Conservation (phyloP, 2,113 vertebrate species). For the Misgurnus anguillicaudatus region DNA sequence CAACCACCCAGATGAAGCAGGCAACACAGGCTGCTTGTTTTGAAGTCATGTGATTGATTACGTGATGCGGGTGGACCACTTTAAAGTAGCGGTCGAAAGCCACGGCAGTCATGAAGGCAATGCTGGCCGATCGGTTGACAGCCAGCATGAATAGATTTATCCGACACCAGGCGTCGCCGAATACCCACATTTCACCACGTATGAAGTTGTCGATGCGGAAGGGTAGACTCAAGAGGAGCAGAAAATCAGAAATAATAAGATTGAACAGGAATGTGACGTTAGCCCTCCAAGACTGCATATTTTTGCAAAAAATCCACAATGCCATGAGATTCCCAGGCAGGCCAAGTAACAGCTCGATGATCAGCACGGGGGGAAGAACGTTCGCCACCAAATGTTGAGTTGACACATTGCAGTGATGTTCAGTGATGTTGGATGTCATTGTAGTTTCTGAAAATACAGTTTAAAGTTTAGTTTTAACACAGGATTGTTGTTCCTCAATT, state of each 20-base stretch:
- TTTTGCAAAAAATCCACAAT: constrained; percentile 74
- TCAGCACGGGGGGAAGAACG: constrained; percentile 68
- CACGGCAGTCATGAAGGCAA: constrained; percentile 73
- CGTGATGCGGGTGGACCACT: constrained; percentile 73
- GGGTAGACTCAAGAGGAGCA: constrained; percentile 71
- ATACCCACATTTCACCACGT: constrained; percentile 51
- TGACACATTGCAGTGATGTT: not conserved
- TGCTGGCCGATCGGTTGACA: constrained; percentile 73
- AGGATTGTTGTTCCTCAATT: not conserved
- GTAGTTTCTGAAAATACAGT: constrained; percentile 8
- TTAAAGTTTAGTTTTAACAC: not conserved
- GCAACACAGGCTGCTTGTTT: constrained; percentile 56
- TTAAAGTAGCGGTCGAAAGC: constrained; percentile 77
- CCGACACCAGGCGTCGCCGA: constrained; percentile 51
- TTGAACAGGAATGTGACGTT: constrained; percentile 75
- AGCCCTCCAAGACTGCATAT: constrained; percentile 66
- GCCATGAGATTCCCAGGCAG: constrained; percentile 70
- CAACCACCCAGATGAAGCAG: constrained; percentile 64
- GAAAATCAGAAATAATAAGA: constrained; percentile 74
- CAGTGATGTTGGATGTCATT: constrained; percentile 13
- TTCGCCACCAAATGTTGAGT: constrained; percentile 49
- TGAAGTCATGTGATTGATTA: constrained; percentile 64
- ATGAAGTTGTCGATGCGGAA: constrained; percentile 71
- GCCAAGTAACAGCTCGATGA: constrained; percentile 69
- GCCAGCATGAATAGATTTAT: constrained; percentile 53